phyloP scores from a whole-genome alignment of 1,140 invertebrate genomes.

The Ctenoplectra terminalis region DNA sequence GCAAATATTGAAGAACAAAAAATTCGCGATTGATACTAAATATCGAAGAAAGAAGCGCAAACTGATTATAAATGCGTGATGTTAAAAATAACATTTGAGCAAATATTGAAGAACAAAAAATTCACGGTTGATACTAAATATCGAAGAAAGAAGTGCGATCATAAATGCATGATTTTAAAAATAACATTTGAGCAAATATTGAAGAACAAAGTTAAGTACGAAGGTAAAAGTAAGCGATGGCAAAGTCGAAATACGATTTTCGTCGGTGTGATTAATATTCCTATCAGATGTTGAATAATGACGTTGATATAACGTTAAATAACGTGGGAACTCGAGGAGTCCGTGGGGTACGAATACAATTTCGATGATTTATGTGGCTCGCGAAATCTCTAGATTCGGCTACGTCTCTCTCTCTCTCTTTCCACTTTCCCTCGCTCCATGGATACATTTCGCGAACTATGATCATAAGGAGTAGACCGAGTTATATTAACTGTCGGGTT shows the following conservation, averaged over 20 bases:
- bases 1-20: too few species aligned
- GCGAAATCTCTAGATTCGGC: conserved; percentile 26
- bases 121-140: too few species aligned
- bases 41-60: too few species aligned
- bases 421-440: neutral
- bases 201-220: too few species aligned
- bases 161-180: too few species aligned
- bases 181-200: too few species aligned
- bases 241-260: neutral
- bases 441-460: conserved; percentile 30
- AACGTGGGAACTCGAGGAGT: neutral
- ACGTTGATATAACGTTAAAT: conserved; percentile 6
- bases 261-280: neutral
- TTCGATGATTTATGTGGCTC: conserved; percentile 36
- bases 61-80: too few species aligned
- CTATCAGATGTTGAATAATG: neutral
- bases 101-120: too few species aligned
- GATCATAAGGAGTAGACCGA: conserved; percentile 40
- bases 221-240: neutral
- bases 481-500: conserved; percentile 54
- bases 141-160: too few species aligned
- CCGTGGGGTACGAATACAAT: neutral
- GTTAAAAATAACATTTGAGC: too few species aligned
- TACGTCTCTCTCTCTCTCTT: neutral
- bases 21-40: too few species aligned